These are phyloP conservation scores for Gadus chalcogrammus DNA, from an alignment of 2,113 vertebrate species.

Conservation along the genomic window DNA sequence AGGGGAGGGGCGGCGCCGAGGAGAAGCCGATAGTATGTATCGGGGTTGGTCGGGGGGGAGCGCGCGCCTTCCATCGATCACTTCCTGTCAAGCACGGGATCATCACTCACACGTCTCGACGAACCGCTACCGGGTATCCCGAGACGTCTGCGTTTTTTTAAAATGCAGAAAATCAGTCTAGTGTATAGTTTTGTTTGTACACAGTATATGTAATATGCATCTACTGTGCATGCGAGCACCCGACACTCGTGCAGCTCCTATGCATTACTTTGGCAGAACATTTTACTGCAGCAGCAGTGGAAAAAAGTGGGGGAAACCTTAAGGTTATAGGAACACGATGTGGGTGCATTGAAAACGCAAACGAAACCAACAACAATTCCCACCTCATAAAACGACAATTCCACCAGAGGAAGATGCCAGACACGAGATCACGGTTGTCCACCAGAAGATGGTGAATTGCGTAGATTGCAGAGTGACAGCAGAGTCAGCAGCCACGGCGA, in stretches of 20 bases:
- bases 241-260: slow-evolving; percentile 9
- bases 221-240: background rate
- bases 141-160: background rate
- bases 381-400: no score
- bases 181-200: background rate
- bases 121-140: slow-evolving; percentile 22
- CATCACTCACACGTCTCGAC: slow-evolving; percentile 45
- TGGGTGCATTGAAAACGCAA: background rate
- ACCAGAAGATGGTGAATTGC: background rate
- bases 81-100: slow-evolving; percentile 23
- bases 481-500: slow-evolving; percentile 31
- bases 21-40: slow-evolving; percentile 11
- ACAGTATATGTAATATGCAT: slow-evolving; percentile 5
- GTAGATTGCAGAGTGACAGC: slow-evolving; percentile 4
- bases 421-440: no score
- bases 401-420: no score
- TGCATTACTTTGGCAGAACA: slow-evolving; percentile 13
- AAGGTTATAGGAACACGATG: slow-evolving; percentile 9
- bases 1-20: slow-evolving; percentile 26
- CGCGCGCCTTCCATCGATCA: slow-evolving; percentile 45
- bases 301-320: slow-evolving; percentile 15
- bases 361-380: no score
- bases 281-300: slow-evolving; percentile 1
- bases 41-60: slow-evolving; percentile 44
- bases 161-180: slow-evolving; percentile 19